These are phyloP conservation scores for Sorex araneus DNA, from an alignment of 2,113 vertebrate genomes.

Conservation along the genomic window DNA sequence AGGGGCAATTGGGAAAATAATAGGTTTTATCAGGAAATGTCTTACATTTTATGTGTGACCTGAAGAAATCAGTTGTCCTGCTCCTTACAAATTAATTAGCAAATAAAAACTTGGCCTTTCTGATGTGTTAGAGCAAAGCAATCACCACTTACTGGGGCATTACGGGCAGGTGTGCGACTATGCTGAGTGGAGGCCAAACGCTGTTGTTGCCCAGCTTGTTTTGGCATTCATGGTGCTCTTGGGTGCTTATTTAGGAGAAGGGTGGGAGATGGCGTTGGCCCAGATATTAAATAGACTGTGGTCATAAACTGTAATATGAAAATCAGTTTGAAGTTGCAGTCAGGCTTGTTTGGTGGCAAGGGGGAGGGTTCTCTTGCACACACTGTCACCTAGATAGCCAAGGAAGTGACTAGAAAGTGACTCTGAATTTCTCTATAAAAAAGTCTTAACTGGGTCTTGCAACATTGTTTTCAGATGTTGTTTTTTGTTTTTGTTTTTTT, in stretches of 20 bases:
- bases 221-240: neutral
- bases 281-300: neutral
- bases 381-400: too few species aligned
- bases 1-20: conserved; percentile 6
- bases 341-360: neutral
- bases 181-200: neutral
- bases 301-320: neutral
- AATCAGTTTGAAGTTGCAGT: neutral
- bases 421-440: conserved; percentile 2
- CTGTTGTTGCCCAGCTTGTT: neutral
- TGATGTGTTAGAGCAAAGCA: neutral
- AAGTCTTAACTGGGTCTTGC: neutral
- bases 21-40: conserved; percentile 46
- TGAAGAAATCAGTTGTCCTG: neutral
- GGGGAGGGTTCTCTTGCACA: neutral
- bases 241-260: conserved; percentile 4
- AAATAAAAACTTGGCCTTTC: neutral
- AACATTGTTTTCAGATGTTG: neutral
- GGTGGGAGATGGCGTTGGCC: neutral
- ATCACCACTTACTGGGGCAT: too few species aligned
- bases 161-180: neutral
- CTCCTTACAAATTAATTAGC: conserved; percentile 1
- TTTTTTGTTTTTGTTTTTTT: too few species aligned
- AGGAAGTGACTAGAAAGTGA: neutral
- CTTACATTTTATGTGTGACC: neutral